Conservation (phyloP, 2,888 invertebrate genomes). For the Lasioglossum vierecki region DNA sequence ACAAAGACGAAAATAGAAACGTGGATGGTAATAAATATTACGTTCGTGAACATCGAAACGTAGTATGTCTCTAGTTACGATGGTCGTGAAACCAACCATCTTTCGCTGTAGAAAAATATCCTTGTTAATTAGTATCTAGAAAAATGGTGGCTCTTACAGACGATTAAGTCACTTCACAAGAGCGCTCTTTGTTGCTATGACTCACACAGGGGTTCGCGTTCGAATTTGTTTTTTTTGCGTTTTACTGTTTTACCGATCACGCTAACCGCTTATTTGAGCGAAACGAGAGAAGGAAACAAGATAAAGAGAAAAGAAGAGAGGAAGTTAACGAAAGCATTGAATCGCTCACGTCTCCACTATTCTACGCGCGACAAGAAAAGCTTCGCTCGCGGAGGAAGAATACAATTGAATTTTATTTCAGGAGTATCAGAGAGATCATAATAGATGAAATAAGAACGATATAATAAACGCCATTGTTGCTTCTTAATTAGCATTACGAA, state of each 20-base stretch:
- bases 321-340: conserved; percentile 48
- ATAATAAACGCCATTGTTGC: conserved; percentile 23
- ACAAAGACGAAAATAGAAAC: conserved; percentile 42
- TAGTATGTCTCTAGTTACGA: conserved; percentile 57
- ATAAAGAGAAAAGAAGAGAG: not conserved
- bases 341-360: conserved; percentile 51
- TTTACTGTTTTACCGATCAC: conserved; percentile 49
- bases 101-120: conserved; percentile 61
- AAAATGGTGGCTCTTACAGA: conserved; percentile 39
- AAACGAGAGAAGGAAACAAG: conserved; percentile 28
- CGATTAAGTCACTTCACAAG: conserved; percentile 41
- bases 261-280: conserved; percentile 66
- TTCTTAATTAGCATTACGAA: conserved; percentile 20
- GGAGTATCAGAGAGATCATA: conserved; percentile 47
- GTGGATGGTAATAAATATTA: conserved; percentile 71
- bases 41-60: conserved; percentile 41
- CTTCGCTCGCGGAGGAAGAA: conserved; percentile 34
- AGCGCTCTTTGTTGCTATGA: conserved; percentile 40
- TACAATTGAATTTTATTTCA: conserved; percentile 43
- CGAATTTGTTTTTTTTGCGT: conserved; percentile 28
- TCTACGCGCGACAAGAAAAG: conserved; percentile 54
- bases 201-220: conserved; percentile 40
- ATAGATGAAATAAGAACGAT: conserved; percentile 27
- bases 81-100: conserved; percentile 47
- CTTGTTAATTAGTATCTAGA: conserved; percentile 62